Evolutionary conservation across 2,797 vertebrate species (phyloP), one percentile per base, ranked within the genome.

Genomic region (Epinephelus malabaricus): DNA sequence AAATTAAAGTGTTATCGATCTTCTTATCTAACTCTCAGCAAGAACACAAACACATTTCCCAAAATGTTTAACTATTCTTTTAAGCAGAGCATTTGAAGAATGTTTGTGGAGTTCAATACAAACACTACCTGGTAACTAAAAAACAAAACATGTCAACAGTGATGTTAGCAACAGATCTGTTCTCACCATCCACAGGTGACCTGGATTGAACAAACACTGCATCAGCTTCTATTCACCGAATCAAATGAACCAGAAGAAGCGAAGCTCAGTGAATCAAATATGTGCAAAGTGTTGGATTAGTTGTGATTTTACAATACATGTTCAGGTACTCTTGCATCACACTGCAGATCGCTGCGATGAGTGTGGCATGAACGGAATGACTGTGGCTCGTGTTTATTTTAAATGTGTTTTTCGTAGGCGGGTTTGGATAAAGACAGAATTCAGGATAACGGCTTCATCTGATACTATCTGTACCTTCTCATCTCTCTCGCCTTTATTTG

Each of bases 91-190:
- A 40, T 58, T 10, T 49, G 50, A 11, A 25, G 7, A 25, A 27
- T 43, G 17, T 50, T 12, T 17, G 34, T 38, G 10, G 23, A 72
- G 27, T 62, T 65, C 6, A n/a, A 6, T 53, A 10, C 19, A 64
- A 53, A 61, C 34, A 11, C 12, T 13, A 18, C 15, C 73, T 40
- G 70, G 85, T 90, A 84, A 86, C 86, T 70, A 83, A 81, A 54
- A 84, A 89, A 88, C 83, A 90, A 45, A 83, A 55, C 47, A 23
- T 14, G 15, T 83, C 74, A 86, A 84, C 83, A 86, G 67, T 73
- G 69, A 51, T 18, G 81, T 49, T 82, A 51, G 84, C 83, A 90
- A 79, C 79, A 23, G n/a, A 27, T 0, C 10, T 18, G 23, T 43
- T 66, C 21, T 62, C 64, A 70, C 64, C 25, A 23, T 63, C 43